phyloP scores from a whole-genome alignment of 2,113 vertebrate species.

The Chunga burmeisteri region DNA sequence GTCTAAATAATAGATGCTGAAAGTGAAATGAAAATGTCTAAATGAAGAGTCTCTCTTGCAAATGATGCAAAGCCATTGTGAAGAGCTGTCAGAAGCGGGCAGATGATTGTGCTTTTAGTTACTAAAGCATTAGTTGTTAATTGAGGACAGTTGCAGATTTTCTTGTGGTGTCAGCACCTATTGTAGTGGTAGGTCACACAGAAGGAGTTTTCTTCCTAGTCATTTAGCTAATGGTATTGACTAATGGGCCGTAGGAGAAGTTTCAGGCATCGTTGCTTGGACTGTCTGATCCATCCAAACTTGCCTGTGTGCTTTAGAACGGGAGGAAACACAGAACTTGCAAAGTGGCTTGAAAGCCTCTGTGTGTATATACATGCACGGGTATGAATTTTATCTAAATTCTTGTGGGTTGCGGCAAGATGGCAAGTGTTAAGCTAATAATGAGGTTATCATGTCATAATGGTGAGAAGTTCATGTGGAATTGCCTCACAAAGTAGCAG shows the following conservation, averaged over 20 bases:
- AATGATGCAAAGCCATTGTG: neutral
- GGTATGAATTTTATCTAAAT: neutral
- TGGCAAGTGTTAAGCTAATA: neutral
- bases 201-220: neutral
- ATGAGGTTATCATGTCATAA: neutral
- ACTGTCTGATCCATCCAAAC: neutral
- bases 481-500: neutral
- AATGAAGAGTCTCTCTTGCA: conserved; percentile 1
- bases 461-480: neutral
- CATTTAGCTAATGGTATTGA: conserved; percentile 61
- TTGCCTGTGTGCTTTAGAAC: neutral
- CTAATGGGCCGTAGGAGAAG: conserved; percentile 5
- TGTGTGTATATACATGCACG: fast-evolving
- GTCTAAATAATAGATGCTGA: conserved; percentile 61
- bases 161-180: conserved; percentile 31
- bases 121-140: conserved; percentile 26
- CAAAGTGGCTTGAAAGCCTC: neutral
- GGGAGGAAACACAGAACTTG: neutral
- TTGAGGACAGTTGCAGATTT: conserved; percentile 29
- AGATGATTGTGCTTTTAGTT: neutral
- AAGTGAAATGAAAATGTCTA: conserved; percentile 18
- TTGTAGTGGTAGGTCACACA: neutral
- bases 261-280: neutral
- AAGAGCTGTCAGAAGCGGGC: neutral
- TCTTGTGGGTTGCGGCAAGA: neutral